Evolutionary conservation across 2,888 invertebrate species (phyloP).

Genomic region (Athripsodes cinereus): DNA sequence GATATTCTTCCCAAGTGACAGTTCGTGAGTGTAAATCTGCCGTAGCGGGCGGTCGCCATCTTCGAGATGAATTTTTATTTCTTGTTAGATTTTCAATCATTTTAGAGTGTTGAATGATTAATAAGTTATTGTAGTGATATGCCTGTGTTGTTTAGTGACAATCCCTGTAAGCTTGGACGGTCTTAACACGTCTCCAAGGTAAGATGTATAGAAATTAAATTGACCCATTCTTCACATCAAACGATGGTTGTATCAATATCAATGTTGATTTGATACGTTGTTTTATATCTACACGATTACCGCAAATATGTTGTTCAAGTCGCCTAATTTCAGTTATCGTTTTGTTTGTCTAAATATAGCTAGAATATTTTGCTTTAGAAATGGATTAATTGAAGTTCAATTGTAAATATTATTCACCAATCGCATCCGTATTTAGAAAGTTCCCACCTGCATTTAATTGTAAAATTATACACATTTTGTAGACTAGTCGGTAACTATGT

Average conservation of each 20-base stretch:
- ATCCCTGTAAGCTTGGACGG: conserved; percentile 27
- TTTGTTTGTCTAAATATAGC: neutral
- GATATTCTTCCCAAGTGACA: conserved; percentile 23
- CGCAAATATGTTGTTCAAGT: neutral
- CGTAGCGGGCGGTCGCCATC: conserved; percentile 51
- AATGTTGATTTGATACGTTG: neutral
- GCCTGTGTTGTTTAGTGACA: conserved; percentile 21
- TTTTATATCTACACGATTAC: neutral
- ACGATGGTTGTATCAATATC: neutral
- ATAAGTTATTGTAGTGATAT: conserved; percentile 15
- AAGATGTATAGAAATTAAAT: conserved; percentile 13
- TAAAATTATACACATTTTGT: neutral
- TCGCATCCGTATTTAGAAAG: conserved; percentile 12
- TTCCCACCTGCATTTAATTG: conserved; percentile 11
- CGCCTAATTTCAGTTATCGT: no score
- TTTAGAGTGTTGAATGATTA: conserved; percentile 23
- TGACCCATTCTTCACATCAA: conserved; percentile 16
- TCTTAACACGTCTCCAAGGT: conserved; percentile 26
- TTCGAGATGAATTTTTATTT: conserved; percentile 48
- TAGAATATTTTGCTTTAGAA: conserved; percentile 1
- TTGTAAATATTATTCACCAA: neutral
- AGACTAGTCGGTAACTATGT: neutral
- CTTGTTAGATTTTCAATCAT: conserved; percentile 30
- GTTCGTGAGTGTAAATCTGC: conserved; percentile 26
- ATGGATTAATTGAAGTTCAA: neutral